Conservation (phyloP, 2,797 vertebrate species). For the Leucoraja ocellata region DNA sequence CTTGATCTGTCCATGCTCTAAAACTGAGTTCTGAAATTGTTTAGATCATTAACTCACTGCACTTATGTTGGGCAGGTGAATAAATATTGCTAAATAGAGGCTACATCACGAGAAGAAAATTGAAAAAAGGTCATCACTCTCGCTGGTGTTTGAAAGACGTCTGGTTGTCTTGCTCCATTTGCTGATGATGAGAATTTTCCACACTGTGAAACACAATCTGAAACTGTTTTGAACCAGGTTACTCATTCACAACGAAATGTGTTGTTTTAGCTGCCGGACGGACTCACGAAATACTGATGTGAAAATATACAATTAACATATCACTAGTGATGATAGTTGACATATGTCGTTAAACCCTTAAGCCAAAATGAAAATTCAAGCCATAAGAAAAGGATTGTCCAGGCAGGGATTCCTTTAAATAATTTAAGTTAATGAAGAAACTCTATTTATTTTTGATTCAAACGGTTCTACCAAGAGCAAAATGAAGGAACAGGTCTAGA, state of each 20-base stretch:
- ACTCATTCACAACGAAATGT: slow-evolving; percentile 19
- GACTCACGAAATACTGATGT: slow-evolving; percentile 20
- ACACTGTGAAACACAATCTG: slow-evolving; percentile 15
- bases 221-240: slow-evolving; percentile 12
- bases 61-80: slow-evolving; percentile 11
- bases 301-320: slow-evolving; percentile 26
- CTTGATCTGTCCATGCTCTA: background rate
- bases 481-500: background rate
- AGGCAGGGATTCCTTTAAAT: background rate
- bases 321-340: background rate
- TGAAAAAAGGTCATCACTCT: background rate
- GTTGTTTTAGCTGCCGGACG: slow-evolving; percentile 18
- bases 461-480: background rate
- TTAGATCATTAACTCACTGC: background rate
- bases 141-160: background rate
- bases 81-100: slow-evolving; percentile 14
- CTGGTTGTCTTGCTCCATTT: slow-evolving; percentile 16
- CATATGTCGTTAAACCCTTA: slow-evolving; percentile 14
- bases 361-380: background rate
- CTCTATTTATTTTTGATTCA: background rate
- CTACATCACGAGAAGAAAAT: background rate
- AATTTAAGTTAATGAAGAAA: slow-evolving; percentile 4
- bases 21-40: background rate
- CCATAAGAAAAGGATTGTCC: background rate
- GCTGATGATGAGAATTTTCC: background rate